Conservation (phyloP, 2,797 vertebrate genomes). For the Poecilia picta region DNA sequence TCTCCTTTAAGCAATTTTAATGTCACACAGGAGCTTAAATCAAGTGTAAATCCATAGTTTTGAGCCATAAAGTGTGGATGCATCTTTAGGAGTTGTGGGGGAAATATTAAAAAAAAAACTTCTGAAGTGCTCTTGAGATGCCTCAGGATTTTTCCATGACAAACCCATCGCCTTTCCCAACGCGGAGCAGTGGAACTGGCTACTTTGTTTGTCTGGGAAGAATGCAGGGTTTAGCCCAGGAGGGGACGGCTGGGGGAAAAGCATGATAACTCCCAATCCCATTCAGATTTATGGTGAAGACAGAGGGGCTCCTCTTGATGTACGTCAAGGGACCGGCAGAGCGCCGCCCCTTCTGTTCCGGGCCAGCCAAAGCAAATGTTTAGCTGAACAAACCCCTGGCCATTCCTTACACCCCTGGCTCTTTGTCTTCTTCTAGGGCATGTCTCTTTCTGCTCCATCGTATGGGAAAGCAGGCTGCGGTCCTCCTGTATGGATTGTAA, state of each 20-base stretch:
- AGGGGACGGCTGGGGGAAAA: constrained; percentile 50
- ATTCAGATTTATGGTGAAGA: constrained; percentile 77
- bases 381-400: constrained; percentile 57
- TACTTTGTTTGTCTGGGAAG: constrained; percentile 80
- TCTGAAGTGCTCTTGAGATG: constrained; percentile 73
- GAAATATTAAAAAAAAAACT: constrained; percentile 14
- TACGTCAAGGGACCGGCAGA: constrained; percentile 66
- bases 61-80: constrained; percentile 22
- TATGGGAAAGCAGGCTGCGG: constrained; percentile 52
- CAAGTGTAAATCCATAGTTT: background rate
- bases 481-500: constrained; percentile 23
- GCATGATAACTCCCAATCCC: constrained; percentile 77
- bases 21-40: constrained; percentile 24
- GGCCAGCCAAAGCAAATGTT: constrained; percentile 79
- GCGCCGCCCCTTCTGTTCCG: constrained; percentile 55
- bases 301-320: constrained; percentile 74
- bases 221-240: constrained; percentile 74
- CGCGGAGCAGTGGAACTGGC: constrained; percentile 72
- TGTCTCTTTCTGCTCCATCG: constrained; percentile 33
- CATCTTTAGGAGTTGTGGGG: constrained; percentile 26
- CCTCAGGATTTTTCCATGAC: constrained; percentile 77
- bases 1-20: background rate
- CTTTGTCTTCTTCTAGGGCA: constrained; percentile 41
- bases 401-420: constrained; percentile 58
- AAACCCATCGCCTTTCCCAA: constrained; percentile 75